Evolutionary conservation across 1,140 invertebrate species (phyloP).

Genomic region (Halotydeus destructor): DNA sequence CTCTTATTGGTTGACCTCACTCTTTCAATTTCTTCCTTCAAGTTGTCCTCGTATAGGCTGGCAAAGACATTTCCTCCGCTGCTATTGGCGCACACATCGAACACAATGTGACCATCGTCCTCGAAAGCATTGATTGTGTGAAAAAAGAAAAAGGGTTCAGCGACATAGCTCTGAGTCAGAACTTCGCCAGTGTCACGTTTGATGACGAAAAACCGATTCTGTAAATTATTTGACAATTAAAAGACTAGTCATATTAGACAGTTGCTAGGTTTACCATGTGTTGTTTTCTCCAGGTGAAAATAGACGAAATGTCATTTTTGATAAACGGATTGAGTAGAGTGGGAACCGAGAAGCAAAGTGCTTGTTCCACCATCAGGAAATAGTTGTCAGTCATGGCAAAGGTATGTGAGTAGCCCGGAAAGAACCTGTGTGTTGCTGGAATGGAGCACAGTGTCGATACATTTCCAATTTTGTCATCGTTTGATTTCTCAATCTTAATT

Average conservation of each 20-base stretch:
- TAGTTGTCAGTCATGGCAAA: slow-evolving; percentile 69
- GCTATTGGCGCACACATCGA: slow-evolving; percentile 66
- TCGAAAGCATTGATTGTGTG: slow-evolving; percentile 74
- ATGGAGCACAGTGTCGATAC: slow-evolving; percentile 37
- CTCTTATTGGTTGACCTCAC: no score
- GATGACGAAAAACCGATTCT: slow-evolving; percentile 50
- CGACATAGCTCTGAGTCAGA: slow-evolving; percentile 32
- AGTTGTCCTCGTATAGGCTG: not conserved
- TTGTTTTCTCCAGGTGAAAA: slow-evolving; percentile 9
- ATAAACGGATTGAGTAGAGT: slow-evolving; percentile 27
- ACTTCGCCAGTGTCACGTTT: slow-evolving; percentile 33
- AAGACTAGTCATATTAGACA: no score
- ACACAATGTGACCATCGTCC: slow-evolving; percentile 39
- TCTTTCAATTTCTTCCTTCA: no score
- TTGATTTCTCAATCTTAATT: slow-evolving; percentile 7
- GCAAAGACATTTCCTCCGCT: slow-evolving; percentile 34
- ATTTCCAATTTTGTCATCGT: not conserved
- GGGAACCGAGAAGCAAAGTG: slow-evolving; percentile 41
- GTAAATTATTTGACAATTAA: no score
- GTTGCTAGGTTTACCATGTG: no score
- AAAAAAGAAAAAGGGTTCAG: slow-evolving; percentile 57
- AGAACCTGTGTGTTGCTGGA: slow-evolving; percentile 45
- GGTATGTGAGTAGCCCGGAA: slow-evolving; percentile 69
- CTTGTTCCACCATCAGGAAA: slow-evolving; percentile 62
- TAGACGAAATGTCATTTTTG: slow-evolving; percentile 7